A percentile compares a stretch with the other conserved stretches of the same genome.
Conservation (phyloP, 2,113 vertebrate species). For the Neogobius melanostomus region DNA sequence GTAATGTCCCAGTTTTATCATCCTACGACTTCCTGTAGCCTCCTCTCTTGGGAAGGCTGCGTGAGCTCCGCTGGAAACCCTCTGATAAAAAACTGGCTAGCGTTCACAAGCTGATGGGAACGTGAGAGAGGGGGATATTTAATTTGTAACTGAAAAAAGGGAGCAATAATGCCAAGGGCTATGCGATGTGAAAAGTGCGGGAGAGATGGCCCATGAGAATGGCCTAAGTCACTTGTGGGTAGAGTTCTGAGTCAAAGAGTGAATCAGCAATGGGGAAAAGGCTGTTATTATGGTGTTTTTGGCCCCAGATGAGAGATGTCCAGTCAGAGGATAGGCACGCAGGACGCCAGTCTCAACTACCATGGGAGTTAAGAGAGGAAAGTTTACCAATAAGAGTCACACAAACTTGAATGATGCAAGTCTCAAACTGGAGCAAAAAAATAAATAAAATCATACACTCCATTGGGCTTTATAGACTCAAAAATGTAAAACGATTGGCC, state of each 20-base stretch:
- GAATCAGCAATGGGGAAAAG: constrained; percentile 46
- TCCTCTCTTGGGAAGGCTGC: constrained; percentile 72
- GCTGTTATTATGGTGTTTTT: constrained; percentile 69
- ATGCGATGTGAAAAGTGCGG: constrained; percentile 22
- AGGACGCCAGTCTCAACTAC: constrained; percentile 58
- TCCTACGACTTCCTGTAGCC: constrained; percentile 78
- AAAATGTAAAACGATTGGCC: background rate
- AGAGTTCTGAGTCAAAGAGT: constrained; percentile 45
- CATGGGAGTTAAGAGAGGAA: constrained; percentile 60
- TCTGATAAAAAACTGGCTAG: constrained; percentile 75
- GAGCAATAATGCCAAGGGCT: constrained; percentile 17
- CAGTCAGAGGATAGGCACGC: constrained; percentile 75
- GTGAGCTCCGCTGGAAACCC: constrained; percentile 67
- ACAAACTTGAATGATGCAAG: constrained; percentile 59
- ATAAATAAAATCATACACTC: no score
- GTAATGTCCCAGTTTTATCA: constrained; percentile 78
- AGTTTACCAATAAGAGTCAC: constrained; percentile 58
- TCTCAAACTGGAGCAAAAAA: constrained; percentile 43
- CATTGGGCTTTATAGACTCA: no score
- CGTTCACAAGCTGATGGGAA: constrained; percentile 78
- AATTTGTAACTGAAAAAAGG: constrained; percentile 30
- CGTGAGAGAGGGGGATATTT: constrained; percentile 22
- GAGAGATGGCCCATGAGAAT: constrained; percentile 43
- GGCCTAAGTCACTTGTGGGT: constrained; percentile 41
- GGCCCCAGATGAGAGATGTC: constrained; percentile 66